Evolutionary conservation across 2,888 invertebrate species (phyloP).

Genomic region (Apamea sordens): DNA sequence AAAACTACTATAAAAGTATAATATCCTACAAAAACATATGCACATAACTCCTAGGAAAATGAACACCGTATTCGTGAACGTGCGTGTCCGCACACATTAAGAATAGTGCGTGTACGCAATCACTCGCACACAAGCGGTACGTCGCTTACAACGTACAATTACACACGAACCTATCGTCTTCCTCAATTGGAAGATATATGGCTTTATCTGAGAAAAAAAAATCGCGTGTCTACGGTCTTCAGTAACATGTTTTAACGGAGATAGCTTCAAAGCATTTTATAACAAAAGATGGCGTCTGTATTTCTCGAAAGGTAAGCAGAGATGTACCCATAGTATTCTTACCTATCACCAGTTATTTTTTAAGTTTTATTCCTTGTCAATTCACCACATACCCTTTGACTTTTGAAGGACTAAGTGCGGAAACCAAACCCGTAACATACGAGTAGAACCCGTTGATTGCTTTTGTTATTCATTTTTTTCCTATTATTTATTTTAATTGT

Average conservation of each 20-base stretch:
- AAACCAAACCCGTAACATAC: no score
- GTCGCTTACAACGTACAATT: conserved; percentile 35
- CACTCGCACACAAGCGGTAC: conserved; percentile 21
- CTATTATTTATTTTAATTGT: no score
- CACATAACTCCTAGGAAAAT: conserved; percentile 1
- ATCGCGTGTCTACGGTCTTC: conserved; percentile 17
- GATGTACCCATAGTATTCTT: background rate
- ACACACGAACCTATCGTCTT: conserved; percentile 42
- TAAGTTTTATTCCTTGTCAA: no score
- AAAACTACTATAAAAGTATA: background rate
- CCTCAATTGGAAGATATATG: conserved; percentile 42
- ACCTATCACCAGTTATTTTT: background rate
- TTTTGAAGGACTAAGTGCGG: no score
- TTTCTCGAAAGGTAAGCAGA: background rate
- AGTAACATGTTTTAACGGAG: conserved; percentile 8
- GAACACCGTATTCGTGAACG: conserved; percentile 11
- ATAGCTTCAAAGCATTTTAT: conserved; percentile 19
- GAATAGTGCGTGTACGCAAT: conserved; percentile 42
- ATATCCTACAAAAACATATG: background rate
- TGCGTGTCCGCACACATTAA: conserved; percentile 44
- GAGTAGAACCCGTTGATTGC: no score
- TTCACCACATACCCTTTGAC: background rate
- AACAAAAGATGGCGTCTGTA: background rate
- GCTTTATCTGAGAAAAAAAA: conserved; percentile 32
- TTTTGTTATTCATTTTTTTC: no score